phyloP scores from a whole-genome alignment of 2,888 invertebrate species.

The Ormyrus nitidulus region DNA sequence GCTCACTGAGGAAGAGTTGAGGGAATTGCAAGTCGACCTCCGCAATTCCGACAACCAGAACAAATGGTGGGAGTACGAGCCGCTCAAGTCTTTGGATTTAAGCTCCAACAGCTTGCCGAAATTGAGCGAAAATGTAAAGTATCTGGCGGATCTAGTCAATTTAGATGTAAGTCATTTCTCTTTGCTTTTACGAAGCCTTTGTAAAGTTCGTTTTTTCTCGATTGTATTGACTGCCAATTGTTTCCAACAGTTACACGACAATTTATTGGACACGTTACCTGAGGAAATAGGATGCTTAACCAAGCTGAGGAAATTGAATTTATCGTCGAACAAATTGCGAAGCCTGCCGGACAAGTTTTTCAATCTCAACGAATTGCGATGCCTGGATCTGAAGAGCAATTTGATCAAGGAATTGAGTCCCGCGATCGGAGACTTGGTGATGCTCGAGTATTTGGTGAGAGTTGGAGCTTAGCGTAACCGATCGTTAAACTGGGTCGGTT shows the following conservation, averaged over 20 bases:
- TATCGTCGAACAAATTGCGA: conserved; percentile 83
- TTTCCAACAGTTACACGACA: conserved; percentile 86
- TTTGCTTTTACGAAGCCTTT: neutral
- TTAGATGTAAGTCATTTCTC: conserved; percentile 80
- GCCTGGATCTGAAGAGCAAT: conserved; percentile 87
- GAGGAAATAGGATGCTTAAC: conserved; percentile 84
- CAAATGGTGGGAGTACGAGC: conserved; percentile 91
- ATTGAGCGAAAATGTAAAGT: conserved; percentile 81
- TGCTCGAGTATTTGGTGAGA: conserved; percentile 85
- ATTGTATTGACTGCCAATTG: neutral
- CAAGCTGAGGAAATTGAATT: conserved; percentile 81
- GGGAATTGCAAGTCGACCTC: conserved; percentile 76
- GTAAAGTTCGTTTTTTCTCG: neutral
- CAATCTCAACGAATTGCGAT: conserved; percentile 82
- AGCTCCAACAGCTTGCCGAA: conserved; percentile 83
- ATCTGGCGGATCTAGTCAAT: conserved; percentile 82
- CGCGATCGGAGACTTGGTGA: conserved; percentile 86
- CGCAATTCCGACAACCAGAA: conserved; percentile 80
- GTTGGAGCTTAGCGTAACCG: too few species aligned
- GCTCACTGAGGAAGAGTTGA: conserved; percentile 79
- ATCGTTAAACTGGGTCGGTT: neutral
- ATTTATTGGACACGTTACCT: conserved; percentile 85
- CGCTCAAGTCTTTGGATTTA: conserved; percentile 86
- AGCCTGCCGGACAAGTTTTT: conserved; percentile 82
- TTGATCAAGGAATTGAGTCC: conserved; percentile 81